Evolutionary conservation across 2,797 vertebrate genomes (phyloP).

Genomic region (Petrocephalus sullivani): DNA sequence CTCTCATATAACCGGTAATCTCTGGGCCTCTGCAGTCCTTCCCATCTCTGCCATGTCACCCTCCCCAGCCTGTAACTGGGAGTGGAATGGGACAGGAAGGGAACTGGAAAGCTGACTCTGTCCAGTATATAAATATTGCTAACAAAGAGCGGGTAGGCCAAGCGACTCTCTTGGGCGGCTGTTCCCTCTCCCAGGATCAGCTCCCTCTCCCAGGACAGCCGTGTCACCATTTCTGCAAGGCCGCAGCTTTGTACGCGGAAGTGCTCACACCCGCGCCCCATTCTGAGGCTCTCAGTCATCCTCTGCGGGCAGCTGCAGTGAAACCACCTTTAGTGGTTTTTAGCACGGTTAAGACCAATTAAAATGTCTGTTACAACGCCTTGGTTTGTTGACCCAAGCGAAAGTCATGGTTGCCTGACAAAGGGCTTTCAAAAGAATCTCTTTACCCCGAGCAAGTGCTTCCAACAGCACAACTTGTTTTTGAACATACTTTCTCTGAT

Average conservation of each 20-base stretch:
- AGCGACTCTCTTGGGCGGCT: constrained; percentile 6
- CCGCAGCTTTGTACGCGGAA: background rate
- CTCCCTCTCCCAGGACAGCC: background rate
- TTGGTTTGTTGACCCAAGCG: background rate
- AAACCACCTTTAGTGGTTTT: constrained; percentile 30
- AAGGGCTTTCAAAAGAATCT: background rate
- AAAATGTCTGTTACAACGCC: background rate
- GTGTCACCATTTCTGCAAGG: background rate
- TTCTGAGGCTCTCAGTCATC: constrained; percentile 19
- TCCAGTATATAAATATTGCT: background rate
- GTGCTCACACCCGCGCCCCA: background rate
- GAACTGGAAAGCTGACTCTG: constrained; percentile 24
- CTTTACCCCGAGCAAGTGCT: background rate
- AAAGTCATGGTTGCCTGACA: background rate
- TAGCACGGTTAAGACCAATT: background rate
- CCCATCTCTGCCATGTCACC: background rate
- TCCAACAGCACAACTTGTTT: background rate
- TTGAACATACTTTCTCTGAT: constrained; percentile 24
- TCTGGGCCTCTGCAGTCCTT: background rate
- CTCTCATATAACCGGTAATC: background rate
- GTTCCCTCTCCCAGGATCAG: background rate
- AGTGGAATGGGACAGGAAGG: constrained; percentile 35
- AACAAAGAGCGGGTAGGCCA: background rate
- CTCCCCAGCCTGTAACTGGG: background rate
- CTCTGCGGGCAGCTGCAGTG: constrained; percentile 20